Evolutionary conservation across 2,888 invertebrate genomes (phyloP), one percentile per base, ranked within the genome.

Genomic region (Heliconius ismenius): DNA sequence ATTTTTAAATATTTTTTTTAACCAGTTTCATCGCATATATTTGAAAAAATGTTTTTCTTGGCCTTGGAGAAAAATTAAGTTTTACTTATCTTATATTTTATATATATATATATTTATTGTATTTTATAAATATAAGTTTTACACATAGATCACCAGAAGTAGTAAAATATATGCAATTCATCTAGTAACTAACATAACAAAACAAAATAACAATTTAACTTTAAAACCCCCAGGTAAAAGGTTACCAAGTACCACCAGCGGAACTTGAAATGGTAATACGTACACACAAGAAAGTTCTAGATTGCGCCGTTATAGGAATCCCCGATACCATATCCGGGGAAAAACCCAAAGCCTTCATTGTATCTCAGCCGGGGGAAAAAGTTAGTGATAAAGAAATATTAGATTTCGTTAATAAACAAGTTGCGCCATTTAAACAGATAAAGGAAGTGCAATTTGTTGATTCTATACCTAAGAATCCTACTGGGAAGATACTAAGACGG

Each of bases 221-320:
- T 39, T 76, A 63, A 21, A 28, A 32, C 76, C 83, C 81, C 24
- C 86, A 93, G 93, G 97, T 97, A 0, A 96, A 95, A 91, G 96
- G 95, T 1, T 96, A 95, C 89, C 95, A 98, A 96, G 98, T 98
- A 26, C 96, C 98, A 0, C 98, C 98, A 11, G 98, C 98, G 0
- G 98, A 98, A 88, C 87, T 98, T 54, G 98, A 98, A 90, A 96
- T 95, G 69, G 84, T 97, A 1, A 88, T 98, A 10, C 92, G 97
- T 75, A 94, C 95, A 2, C 97, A 97, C 89, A 97, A 97, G 0
- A 95, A 95, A 69, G 94, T 99, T 0, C 86, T 94, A 4, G 98
- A 98, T 85, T 97, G 97, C 0, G 98, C 97, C 0, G 98, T 98
- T 0, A 90, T 98, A 79, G 98, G 98, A 0, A 90, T 97, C n/a